phyloP scores from a whole-genome alignment of 2,888 invertebrate species.

The Gisinianus flammeolus region DNA sequence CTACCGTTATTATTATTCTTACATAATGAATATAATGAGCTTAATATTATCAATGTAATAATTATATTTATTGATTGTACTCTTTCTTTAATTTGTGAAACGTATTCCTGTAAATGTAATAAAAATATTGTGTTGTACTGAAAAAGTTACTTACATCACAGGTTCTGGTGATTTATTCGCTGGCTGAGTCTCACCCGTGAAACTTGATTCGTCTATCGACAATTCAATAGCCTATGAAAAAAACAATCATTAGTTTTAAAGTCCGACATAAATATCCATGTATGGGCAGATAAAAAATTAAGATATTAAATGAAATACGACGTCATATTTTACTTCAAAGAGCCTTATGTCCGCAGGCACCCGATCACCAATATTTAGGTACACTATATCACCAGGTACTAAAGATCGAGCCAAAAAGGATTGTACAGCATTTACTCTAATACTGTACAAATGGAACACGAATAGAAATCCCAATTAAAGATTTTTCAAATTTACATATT shows the following conservation, averaged over 20 bases:
- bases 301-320: neutral
- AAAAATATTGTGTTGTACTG: no score
- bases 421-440: slow-evolving; percentile 84
- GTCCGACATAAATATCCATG: neutral
- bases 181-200: slow-evolving; percentile 98
- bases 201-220: slow-evolving; percentile 96
- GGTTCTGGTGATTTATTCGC: slow-evolving; percentile 76
- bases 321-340: slow-evolving; percentile 70
- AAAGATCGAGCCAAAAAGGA: slow-evolving; percentile 92
- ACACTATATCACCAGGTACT: slow-evolving; percentile 96
- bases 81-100: no score
- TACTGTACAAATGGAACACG: slow-evolving; percentile 65
- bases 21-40: no score
- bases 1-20: no score
- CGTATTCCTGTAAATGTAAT: no score
- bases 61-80: no score
- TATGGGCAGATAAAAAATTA: no score
- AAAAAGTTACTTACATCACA: no score
- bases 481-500: no score
- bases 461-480: no score
- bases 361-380: slow-evolving; percentile 90
- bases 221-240: slow-evolving; percentile 75
- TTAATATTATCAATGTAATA: no score
- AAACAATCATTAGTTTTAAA: slow-evolving; percentile 1
- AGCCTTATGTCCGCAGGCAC: slow-evolving; percentile 96